phyloP scores from a whole-genome alignment of 1,140 invertebrate species.

The Centruroides vittatus region DNA sequence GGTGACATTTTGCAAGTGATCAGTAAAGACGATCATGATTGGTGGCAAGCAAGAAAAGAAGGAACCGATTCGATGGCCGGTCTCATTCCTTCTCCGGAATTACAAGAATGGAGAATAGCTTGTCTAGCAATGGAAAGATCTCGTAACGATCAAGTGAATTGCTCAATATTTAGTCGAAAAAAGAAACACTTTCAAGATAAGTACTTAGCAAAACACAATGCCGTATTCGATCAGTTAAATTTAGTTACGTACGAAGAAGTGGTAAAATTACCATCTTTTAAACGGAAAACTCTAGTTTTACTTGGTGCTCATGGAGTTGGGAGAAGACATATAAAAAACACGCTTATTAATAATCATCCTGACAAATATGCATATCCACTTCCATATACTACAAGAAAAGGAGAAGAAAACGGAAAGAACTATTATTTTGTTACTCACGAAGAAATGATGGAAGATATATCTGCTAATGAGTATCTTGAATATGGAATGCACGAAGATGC shows the following conservation, averaged over 20 bases:
- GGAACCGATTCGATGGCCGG: constrained; percentile 77
- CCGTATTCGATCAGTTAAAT: constrained; percentile 95
- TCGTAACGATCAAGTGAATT: constrained; percentile 94
- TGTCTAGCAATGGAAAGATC: constrained; percentile 83
- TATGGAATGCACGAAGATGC: constrained; percentile 98
- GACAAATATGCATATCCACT: constrained; percentile 99
- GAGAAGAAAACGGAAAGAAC: constrained; percentile 95
- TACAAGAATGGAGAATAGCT: constrained; percentile 94
- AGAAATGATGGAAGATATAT: constrained; percentile 98
- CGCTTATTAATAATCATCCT: constrained; percentile 89
- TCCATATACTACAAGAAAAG: constrained; percentile 86
- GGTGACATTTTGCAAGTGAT: no score
- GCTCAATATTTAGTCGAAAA: constrained; percentile 93
- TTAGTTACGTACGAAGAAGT: constrained; percentile 99
- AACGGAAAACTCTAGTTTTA: constrained; percentile 39
- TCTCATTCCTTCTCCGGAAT: constrained; percentile 94
- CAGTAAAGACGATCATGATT: no score
- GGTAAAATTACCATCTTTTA: constrained; percentile 78
- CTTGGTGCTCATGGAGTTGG: constrained; percentile 81
- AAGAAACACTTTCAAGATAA: constrained; percentile 97
- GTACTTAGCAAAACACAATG: constrained; percentile 96
- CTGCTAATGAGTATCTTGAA: constrained; percentile 96
- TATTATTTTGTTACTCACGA: constrained; percentile 98
- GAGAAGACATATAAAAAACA: constrained; percentile 97
- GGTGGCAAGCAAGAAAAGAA: constrained; percentile 75